Conservation (phyloP, 2,797 vertebrate species). For the Hoplostethus atlanticus region DNA sequence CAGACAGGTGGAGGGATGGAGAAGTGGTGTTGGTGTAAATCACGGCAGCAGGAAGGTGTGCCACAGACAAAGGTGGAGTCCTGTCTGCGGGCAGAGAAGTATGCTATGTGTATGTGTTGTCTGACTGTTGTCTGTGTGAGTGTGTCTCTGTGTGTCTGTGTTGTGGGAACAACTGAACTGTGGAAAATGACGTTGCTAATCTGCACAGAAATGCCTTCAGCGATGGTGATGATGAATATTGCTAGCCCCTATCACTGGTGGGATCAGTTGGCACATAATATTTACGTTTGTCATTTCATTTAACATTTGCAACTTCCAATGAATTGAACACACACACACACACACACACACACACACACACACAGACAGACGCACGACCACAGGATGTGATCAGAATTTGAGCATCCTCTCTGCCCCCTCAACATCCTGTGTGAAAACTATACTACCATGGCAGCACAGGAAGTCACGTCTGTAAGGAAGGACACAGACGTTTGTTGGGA, state of each 20-base stretch:
- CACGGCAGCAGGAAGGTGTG: too few relatives aligned
- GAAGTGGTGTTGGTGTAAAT: too few relatives aligned
- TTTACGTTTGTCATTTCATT: constrained; percentile 25
- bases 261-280: constrained; percentile 28
- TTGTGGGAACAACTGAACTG: constrained; percentile 42
- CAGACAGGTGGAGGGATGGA: too few relatives aligned
- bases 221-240: not conserved
- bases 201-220: constrained; percentile 7
- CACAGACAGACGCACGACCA: constrained; percentile 47
- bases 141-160: not conserved
- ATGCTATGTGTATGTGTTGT: too few relatives aligned
- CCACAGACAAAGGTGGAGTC: too few relatives aligned
- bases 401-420: constrained; percentile 74
- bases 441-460: constrained; percentile 59
- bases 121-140: too few relatives aligned
- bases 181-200: constrained; percentile 43
- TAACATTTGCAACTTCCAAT: constrained; percentile 34
- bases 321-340: constrained; percentile 30
- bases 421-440: constrained; percentile 75
- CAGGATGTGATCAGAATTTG: constrained; percentile 67
- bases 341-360: constrained; percentile 16
- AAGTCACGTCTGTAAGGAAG: constrained; percentile 65
- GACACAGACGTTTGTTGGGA: constrained; percentile 34
- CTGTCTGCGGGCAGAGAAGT: too few relatives aligned
- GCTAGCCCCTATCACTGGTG: constrained; percentile 25